Evolutionary conservation across 2,888 invertebrate genomes (phyloP).

Genomic region (Cantharis rufa): DNA sequence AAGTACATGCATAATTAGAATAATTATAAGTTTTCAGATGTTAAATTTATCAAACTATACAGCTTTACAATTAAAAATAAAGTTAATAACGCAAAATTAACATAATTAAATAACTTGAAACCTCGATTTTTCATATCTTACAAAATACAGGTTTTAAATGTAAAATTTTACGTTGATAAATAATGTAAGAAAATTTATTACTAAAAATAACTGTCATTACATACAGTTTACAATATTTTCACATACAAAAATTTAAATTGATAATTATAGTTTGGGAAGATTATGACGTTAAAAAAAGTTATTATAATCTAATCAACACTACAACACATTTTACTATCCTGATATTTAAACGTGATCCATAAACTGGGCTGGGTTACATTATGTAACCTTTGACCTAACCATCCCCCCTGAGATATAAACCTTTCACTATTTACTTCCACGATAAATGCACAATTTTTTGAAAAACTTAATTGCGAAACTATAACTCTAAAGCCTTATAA

Average conservation of each 20-base stretch:
- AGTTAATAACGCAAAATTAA: neutral
- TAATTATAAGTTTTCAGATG: neutral
- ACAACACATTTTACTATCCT: conserved; percentile 4
- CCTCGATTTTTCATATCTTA: neutral
- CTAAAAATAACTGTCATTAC: neutral
- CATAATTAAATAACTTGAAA: neutral
- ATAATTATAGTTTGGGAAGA: neutral
- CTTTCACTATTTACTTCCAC: conserved; percentile 13
- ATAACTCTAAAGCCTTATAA: neutral
- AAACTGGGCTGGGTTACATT: conserved; percentile 15
- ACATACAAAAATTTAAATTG: neutral
- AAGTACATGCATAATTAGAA: neutral
- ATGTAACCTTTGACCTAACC: conserved; percentile 35
- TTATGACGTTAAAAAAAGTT: neutral
- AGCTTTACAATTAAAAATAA: neutral
- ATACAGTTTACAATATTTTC: neutral
- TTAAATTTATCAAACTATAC: neutral
- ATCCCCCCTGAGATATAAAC: conserved; percentile 21
- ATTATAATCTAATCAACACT: conserved; percentile 11
- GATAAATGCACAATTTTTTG: neutral
- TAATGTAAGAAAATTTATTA: neutral
- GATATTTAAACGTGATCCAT: conserved; percentile 1
- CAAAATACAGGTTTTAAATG: neutral
- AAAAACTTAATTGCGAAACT: neutral
- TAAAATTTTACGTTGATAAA: neutral